phyloP scores from a whole-genome alignment of 2,797 vertebrate species.

The Poecile montanus region DNA sequence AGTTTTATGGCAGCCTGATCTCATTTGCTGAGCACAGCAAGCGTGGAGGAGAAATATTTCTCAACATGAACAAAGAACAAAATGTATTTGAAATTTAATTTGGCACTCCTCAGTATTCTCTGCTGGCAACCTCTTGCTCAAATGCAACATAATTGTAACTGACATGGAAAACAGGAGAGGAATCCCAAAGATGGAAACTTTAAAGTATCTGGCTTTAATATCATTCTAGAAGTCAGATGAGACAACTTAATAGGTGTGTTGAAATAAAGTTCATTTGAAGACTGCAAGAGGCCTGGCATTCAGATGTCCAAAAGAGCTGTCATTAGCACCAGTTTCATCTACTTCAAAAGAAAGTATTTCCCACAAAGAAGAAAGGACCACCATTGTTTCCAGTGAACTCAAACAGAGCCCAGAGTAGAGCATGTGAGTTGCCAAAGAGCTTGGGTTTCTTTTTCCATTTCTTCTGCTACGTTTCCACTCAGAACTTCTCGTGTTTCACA shows the following conservation, averaged over 20 bases:
- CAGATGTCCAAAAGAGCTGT: not conserved
- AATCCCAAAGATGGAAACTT: not conserved
- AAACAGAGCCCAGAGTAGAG: not conserved
- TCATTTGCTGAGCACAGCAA: not conserved
- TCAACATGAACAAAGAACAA: constrained; percentile 16
- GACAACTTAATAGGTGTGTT: not conserved
- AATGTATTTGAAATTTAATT: constrained; percentile 60
- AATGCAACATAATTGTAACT: constrained; percentile 40
- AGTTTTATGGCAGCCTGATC: not conserved
- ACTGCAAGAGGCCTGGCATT: not conserved
- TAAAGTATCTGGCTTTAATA: not conserved
- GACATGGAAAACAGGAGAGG: constrained; percentile 2
- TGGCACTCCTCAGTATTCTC: constrained; percentile 29
- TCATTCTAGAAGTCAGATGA: not conserved
- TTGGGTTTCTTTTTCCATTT: not conserved
- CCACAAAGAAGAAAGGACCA: not conserved
- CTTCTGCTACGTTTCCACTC: not conserved
- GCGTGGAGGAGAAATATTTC: constrained; percentile 19
- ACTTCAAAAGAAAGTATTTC: not conserved
- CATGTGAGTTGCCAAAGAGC: accelerated
- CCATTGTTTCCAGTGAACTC: not conserved
- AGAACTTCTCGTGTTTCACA: not conserved
- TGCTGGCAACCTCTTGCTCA: constrained; percentile 9
- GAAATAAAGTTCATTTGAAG: not conserved
- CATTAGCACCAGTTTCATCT: not conserved